A percentile compares a stretch with the other conserved stretches of the same genome.
Conservation (phyloP, 2,888 invertebrate genomes). For the Drosophila antonietae region DNA sequence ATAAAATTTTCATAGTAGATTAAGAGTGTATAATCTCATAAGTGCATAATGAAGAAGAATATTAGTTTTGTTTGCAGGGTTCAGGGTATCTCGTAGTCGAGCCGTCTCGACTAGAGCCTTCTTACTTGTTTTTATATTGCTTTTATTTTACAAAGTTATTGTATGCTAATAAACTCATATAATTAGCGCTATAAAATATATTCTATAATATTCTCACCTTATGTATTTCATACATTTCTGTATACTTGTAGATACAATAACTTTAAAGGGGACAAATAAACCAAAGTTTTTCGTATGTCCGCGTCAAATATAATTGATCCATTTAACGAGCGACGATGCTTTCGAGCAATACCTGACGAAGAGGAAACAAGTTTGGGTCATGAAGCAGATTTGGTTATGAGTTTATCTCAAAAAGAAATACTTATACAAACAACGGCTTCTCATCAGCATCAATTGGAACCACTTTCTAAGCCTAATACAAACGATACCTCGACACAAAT, state of each 20-base stretch:
- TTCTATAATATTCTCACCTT: background rate
- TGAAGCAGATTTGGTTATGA: conserved; percentile 93
- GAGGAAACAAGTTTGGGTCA: conserved; percentile 88
- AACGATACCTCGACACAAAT: conserved; percentile 85
- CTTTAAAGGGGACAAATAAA: conserved; percentile 24
- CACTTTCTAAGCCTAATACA: conserved; percentile 85
- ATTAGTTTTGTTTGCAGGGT: too few species aligned
- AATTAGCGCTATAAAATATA: background rate
- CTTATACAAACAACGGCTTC: conserved; percentile 86
- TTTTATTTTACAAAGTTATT: too few species aligned
- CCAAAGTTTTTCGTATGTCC: conserved; percentile 82
- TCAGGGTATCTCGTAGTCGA: too few species aligned
- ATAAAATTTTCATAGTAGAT: too few species aligned
- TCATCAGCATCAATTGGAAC: conserved; percentile 86
- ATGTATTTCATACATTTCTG: conserved; percentile 3
- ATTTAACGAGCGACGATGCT: conserved; percentile 53
- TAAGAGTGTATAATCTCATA: too few species aligned
- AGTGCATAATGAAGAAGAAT: too few species aligned
- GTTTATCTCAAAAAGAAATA: conserved; percentile 88
- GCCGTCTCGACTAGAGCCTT: too few species aligned
- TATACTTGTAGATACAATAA: conserved; percentile 44
- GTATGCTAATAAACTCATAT: too few species aligned
- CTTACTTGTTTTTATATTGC: too few species aligned
- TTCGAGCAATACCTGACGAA: conserved; percentile 86
- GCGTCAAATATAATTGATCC: conserved; percentile 82